Evolutionary conservation across 2,888 invertebrate genomes (phyloP).

Genomic region (Nudaria mundana): DNA sequence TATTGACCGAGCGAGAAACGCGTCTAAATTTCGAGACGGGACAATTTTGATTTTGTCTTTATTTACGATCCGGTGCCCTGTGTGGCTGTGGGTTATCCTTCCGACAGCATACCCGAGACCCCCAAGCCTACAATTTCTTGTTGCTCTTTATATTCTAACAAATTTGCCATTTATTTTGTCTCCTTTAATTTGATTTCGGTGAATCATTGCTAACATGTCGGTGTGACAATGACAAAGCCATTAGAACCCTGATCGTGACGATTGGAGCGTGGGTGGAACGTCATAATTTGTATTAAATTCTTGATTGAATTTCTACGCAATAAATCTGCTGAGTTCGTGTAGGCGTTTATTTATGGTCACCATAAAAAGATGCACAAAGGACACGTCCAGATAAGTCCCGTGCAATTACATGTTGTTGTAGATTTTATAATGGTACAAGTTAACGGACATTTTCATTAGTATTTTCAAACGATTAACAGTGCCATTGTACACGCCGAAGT

Average conservation of each 20-base stretch:
- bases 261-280: slow-evolving; percentile 26
- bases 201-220: slow-evolving; percentile 2
- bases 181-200: neutral
- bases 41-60: too few species aligned
- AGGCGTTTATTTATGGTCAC: slow-evolving; percentile 61
- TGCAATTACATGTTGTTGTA: slow-evolving; percentile 41
- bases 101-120: too few species aligned
- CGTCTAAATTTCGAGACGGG: too few species aligned
- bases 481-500: slow-evolving; percentile 20
- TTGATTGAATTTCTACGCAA: slow-evolving; percentile 59
- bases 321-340: slow-evolving; percentile 49
- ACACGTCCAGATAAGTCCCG: slow-evolving; percentile 44
- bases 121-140: too few species aligned
- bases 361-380: slow-evolving; percentile 64
- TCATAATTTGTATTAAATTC: slow-evolving; percentile 42
- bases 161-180: too few species aligned
- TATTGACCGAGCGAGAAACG: too few species aligned
- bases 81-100: too few species aligned
- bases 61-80: too few species aligned
- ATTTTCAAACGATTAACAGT: slow-evolving; percentile 18
- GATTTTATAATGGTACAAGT: slow-evolving; percentile 19
- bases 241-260: slow-evolving; percentile 9
- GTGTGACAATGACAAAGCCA: slow-evolving; percentile 2
- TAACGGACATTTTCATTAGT: slow-evolving; percentile 12
- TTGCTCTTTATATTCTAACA: too few species aligned